These are phyloP conservation scores for Liolophura sinensis DNA, from an alignment of 1,140 invertebrate species.

Conservation along the genomic window DNA sequence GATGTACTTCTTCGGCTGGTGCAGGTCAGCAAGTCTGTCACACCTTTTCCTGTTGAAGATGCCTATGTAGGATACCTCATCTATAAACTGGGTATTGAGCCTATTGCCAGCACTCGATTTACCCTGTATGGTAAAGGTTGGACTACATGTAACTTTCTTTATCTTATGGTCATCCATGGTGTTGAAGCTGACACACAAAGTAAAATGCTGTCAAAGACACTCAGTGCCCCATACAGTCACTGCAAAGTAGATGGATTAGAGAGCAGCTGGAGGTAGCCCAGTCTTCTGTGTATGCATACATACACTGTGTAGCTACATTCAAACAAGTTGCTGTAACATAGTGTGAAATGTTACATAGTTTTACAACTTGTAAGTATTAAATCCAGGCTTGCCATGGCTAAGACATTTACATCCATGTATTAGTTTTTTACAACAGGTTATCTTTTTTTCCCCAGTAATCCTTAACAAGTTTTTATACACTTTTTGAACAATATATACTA, in stretches of 20 bases:
- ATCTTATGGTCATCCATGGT: conserved; percentile 39
- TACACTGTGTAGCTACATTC: too few species aligned
- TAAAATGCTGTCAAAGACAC: conserved; percentile 21
- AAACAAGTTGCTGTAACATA: too few species aligned
- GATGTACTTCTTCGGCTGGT: conserved; percentile 38
- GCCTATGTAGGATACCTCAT: conserved; percentile 42
- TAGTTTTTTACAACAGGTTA: not conserved
- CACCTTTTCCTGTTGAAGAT: conserved; percentile 42
- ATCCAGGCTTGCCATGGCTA: too few species aligned
- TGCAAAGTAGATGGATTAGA: too few species aligned
- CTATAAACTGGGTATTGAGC: conserved; percentile 24
- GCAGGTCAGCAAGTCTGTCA: conserved; percentile 27
- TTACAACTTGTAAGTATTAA: not conserved
- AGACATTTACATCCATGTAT: too few species aligned
- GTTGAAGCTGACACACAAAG: conserved; percentile 24
- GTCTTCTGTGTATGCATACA: too few species aligned
- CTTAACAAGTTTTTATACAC: too few species aligned
- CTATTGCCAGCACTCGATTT: conserved; percentile 33
- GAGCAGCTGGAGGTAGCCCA: too few species aligned
- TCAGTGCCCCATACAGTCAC: conserved; percentile 17
- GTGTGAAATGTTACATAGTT: not conserved
- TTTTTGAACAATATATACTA: too few species aligned
- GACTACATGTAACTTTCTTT: conserved; percentile 41
- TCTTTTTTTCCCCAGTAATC: too few species aligned
- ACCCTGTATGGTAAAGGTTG: conserved; percentile 28